Conservation (phyloP, 2,113 vertebrate species). For the Xiphorhynchus elegans region DNA sequence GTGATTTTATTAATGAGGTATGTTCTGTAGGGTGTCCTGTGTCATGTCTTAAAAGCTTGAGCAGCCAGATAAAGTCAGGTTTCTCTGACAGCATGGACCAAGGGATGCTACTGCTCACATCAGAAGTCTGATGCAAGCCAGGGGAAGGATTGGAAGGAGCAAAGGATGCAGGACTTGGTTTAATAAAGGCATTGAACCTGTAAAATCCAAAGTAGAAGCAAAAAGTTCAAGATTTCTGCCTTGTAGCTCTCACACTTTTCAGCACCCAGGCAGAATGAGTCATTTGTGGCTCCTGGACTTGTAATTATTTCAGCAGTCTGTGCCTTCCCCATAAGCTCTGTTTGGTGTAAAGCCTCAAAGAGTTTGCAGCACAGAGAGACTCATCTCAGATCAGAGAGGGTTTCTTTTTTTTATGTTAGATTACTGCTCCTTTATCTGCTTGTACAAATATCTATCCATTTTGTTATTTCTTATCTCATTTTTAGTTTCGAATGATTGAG, state of each 20-base stretch:
- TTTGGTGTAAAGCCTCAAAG: slow-evolving; percentile 5
- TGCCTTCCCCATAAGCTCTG: background rate
- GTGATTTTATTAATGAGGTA: slow-evolving; percentile 98
- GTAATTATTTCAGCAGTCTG: background rate
- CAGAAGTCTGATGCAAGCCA: background rate
- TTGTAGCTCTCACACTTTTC: background rate
- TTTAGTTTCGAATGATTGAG: slow-evolving; percentile 44
- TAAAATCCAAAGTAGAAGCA: background rate
- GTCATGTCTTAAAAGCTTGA: background rate
- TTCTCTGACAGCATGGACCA: background rate
- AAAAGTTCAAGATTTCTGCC: background rate
- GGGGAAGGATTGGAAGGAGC: background rate
- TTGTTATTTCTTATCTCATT: slow-evolving; percentile 9
- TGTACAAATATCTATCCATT: background rate
- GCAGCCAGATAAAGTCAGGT: background rate
- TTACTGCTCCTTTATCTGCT: slow-evolving; percentile 7
- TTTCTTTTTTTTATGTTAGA: background rate
- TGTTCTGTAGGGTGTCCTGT: background rate
- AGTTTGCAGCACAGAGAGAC: background rate
- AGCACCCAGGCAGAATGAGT: background rate
- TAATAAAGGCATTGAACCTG: background rate
- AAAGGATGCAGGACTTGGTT: background rate
- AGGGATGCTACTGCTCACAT: background rate
- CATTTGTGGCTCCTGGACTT: background rate
- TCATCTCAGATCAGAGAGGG: background rate